phyloP scores from a whole-genome alignment of 37 sponge, comb jelly and placozoan species.

The Lycopodina hypogea region DNA sequence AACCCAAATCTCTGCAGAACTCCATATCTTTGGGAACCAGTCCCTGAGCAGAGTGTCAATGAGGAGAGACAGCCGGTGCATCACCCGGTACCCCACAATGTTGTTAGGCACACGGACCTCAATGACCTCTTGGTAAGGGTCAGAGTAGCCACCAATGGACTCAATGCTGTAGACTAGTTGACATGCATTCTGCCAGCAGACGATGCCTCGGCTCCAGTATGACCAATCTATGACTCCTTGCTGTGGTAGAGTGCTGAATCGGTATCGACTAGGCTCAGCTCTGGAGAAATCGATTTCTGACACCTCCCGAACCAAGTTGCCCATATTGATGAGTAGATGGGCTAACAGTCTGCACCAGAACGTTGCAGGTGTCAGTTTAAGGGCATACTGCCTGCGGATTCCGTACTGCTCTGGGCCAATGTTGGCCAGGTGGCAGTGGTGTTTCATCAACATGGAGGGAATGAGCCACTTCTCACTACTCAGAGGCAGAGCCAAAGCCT shows the following conservation, averaged over 20 bases:
- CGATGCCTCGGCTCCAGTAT: constrained; percentile 50
- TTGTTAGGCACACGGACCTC: constrained; percentile 58
- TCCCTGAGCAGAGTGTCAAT: constrained; percentile 56
- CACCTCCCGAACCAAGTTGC: constrained; percentile 1
- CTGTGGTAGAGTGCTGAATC: background rate
- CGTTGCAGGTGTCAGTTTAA: constrained; percentile 21
- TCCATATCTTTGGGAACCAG: constrained; percentile 71
- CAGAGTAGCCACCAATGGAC: background rate
- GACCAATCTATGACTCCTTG: constrained; percentile 37
- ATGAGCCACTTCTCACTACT: constrained; percentile 42
- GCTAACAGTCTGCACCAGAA: constrained; percentile 55
- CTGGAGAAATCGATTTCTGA: background rate
- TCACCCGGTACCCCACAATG: constrained; percentile 23
- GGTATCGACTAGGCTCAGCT: background rate
- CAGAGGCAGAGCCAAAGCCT: constrained; percentile 34
- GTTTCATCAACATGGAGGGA: constrained; percentile 23
- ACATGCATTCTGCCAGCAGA: constrained; percentile 37
- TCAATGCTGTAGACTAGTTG: constrained; percentile 47
- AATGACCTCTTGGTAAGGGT: constrained; percentile 24
- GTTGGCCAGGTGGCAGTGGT: background rate
- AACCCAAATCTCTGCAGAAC: constrained; percentile 26
- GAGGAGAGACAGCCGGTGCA: constrained; percentile 38
- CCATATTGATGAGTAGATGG: constrained; percentile 53
- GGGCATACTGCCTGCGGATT: constrained; percentile 39
- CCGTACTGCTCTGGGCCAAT: constrained; percentile 26